phyloP scores from a whole-genome alignment of 2,113 vertebrate genomes.

The Pomatorhinus ruficollis region DNA sequence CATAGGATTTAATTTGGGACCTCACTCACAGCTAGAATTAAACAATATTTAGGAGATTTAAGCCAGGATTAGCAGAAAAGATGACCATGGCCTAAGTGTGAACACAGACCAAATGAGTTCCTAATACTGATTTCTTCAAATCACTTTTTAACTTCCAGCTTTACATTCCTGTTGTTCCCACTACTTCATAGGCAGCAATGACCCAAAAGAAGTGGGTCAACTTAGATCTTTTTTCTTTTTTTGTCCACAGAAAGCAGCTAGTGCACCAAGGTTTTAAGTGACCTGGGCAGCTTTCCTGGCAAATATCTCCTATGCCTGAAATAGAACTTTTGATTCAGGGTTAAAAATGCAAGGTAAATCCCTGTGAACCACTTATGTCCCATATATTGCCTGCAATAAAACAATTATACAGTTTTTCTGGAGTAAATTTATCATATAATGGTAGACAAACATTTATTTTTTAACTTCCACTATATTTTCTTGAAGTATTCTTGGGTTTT shows the following conservation, averaged over 20 bases:
- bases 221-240: rapidly evolving
- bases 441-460: not conserved
- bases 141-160: not conserved
- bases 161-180: not conserved
- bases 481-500: not conserved
- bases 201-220: not conserved
- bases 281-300: not conserved
- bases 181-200: not conserved
- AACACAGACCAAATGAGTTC: not conserved
- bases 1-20: not conserved
- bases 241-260: not conserved
- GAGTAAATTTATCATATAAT: not conserved
- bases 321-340: not conserved
- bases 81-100: not conserved
- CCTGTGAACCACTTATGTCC: not conserved
- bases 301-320: not conserved
- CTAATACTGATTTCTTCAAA: not conserved
- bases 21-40: not conserved
- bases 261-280: not conserved
- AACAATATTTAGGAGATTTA: not conserved
- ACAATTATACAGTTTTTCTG: not conserved
- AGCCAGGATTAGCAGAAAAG: not conserved
- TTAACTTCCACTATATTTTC: not conserved
- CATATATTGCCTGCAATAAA: not conserved
- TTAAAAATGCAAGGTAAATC: not conserved